These are phyloP conservation scores for Ochropleura leucogaster DNA, from an alignment of 2,888 invertebrate genomes.

Conservation along the genomic window DNA sequence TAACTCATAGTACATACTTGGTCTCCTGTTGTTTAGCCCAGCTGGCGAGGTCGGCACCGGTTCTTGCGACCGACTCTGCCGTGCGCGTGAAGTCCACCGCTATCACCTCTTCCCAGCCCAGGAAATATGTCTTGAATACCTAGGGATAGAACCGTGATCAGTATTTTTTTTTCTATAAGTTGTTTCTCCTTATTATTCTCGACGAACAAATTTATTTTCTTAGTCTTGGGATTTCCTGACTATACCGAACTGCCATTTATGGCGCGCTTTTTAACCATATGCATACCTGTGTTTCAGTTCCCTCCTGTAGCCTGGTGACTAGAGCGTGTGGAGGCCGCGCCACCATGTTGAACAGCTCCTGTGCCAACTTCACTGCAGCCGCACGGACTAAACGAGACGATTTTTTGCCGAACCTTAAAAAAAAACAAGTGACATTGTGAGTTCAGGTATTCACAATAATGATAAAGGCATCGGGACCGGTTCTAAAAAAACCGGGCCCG, in stretches of 20 bases:
- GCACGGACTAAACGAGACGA: slow-evolving; percentile 98
- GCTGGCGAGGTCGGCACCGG: slow-evolving; percentile 98
- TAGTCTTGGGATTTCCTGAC: background rate
- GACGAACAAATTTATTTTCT: background rate
- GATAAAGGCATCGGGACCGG: background rate
- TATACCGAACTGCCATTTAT: background rate
- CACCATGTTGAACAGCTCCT: slow-evolving; percentile 98
- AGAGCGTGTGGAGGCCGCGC: slow-evolving; percentile 96
- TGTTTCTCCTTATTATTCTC: background rate
- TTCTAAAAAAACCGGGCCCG: no score
- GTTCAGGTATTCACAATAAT: slow-evolving; percentile 87
- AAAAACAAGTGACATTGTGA: background rate
- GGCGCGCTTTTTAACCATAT: background rate
- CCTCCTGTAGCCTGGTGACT: slow-evolving; percentile 97
- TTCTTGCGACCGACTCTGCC: slow-evolving; percentile 98
- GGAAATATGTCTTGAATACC: slow-evolving; percentile 99
- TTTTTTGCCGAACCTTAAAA: slow-evolving; percentile 97
- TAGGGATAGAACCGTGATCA: slow-evolving; percentile 69
- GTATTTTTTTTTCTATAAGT: slow-evolving; percentile 12
- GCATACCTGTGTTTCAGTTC: slow-evolving; percentile 95
- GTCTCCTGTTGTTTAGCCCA: slow-evolving; percentile 98
- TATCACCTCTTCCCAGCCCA: slow-evolving; percentile 99
- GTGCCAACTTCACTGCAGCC: slow-evolving; percentile 98
- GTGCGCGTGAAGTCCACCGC: slow-evolving; percentile 99
- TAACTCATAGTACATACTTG: slow-evolving; percentile 84